Percentiles rank a stretch among this genome's conserved stretches.
phyloP scores from a whole-genome alignment of 2,113 vertebrate species.

The Cacatua alba region DNA sequence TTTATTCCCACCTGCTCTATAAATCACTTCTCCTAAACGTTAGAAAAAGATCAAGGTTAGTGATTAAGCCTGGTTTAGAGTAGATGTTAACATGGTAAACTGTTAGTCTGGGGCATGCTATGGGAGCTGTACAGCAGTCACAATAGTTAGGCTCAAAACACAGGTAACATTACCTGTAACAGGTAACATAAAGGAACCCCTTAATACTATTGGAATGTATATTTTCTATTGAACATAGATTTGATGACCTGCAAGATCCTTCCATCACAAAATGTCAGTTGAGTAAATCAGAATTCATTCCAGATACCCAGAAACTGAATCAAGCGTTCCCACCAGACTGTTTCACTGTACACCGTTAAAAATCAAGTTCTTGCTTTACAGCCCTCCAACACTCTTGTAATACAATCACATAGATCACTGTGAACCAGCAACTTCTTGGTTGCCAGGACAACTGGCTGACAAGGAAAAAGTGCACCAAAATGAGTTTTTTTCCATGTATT shows the following conservation, averaged over 20 bases:
- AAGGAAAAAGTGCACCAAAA: background rate
- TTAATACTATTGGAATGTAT: background rate
- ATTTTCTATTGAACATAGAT: background rate
- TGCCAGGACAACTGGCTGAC: conserved; percentile 12
- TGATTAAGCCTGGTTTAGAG: background rate
- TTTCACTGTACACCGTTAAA: background rate
- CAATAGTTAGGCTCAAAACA: background rate
- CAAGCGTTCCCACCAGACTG: background rate
- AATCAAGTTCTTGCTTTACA: background rate
- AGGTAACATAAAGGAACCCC: background rate
- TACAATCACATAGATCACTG: background rate
- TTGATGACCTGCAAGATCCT: background rate
- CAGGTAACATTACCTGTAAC: background rate
- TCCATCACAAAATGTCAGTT: background rate
- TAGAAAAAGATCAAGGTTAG: background rate
- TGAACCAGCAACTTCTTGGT: background rate
- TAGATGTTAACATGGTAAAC: background rate
- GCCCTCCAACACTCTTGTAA: background rate
- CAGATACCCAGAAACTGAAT: background rate
- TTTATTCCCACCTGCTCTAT: background rate
- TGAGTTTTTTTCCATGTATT: background rate
- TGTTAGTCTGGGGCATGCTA: background rate
- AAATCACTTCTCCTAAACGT: background rate
- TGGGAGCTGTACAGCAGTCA: background rate
- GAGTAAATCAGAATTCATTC: background rate